Conservation (phyloP, 2,888 invertebrate species). For the Cerceris ruficornis region DNA sequence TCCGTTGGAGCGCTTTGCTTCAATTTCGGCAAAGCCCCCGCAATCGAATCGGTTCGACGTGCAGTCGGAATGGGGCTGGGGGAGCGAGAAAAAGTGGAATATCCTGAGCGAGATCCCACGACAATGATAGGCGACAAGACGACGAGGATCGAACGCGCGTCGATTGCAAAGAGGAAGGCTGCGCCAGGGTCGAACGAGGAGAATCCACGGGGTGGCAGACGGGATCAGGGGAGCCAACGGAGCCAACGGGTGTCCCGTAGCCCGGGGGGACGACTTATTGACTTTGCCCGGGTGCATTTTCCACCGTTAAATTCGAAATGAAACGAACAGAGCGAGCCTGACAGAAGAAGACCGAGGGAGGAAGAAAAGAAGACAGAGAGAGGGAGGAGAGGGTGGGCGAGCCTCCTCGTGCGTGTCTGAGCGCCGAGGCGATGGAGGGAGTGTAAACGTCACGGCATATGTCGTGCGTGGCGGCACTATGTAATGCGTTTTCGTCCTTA, state of each 20-base stretch:
- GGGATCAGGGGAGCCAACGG: slow-evolving; percentile 10
- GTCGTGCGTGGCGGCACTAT: slow-evolving; percentile 75
- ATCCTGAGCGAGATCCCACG: too few relatives aligned
- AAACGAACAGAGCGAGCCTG: neutral
- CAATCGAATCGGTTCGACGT: too few relatives aligned
- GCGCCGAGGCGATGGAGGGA: slow-evolving; percentile 22
- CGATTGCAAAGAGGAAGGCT: neutral
- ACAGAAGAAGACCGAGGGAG: slow-evolving; percentile 17
- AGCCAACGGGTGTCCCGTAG: slow-evolving; percentile 46
- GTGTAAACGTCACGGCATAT: slow-evolving; percentile 75
- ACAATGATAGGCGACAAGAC: too few relatives aligned
- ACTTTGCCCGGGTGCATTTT: slow-evolving; percentile 70
- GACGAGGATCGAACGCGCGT: too few relatives aligned
- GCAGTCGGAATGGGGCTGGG: too few relatives aligned
- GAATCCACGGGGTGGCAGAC: slow-evolving; percentile 30
- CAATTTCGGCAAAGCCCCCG: too few relatives aligned
- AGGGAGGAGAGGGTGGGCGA: slow-evolving; percentile 28
- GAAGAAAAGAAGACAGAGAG: slow-evolving; percentile 4
- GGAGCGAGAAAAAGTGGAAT: too few relatives aligned
- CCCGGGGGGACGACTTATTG: slow-evolving; percentile 62
- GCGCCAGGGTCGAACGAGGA: slow-evolving; percentile 45
- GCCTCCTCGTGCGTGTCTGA: slow-evolving; percentile 9
- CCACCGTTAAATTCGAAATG: slow-evolving; percentile 62
- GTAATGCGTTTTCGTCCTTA: slow-evolving; percentile 71
- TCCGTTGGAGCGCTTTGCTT: too few relatives aligned